Evolutionary conservation across 2,797 vertebrate genomes (phyloP).

Genomic region (Ctenochaetus hawaiiensis): DNA sequence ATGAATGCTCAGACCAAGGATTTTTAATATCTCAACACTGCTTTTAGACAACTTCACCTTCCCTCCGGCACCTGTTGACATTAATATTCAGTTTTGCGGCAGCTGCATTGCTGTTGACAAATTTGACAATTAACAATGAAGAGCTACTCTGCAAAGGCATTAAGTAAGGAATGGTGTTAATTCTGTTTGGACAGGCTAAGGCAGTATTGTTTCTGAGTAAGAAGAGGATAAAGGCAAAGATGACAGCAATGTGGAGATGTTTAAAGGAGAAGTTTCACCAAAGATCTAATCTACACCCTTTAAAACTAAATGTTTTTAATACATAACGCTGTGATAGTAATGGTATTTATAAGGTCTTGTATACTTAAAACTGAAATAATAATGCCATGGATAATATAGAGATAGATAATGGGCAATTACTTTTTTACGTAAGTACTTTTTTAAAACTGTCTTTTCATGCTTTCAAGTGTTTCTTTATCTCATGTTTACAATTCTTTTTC

Average conservation of each 20-base stretch:
- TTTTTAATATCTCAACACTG: conserved; percentile 23
- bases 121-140: conserved; percentile 40
- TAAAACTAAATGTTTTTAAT: conserved; percentile 21
- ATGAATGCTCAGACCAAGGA: conserved; percentile 27
- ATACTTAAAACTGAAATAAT: too few relatives aligned
- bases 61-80: conserved; percentile 17
- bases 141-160: neutral
- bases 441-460: too few relatives aligned
- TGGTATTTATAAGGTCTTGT: neutral
- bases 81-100: conserved; percentile 1
- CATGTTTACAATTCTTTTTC: too few relatives aligned
- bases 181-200: conserved; percentile 39
- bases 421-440: too few relatives aligned
- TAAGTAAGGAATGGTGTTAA: conserved; percentile 13
- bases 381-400: too few relatives aligned
- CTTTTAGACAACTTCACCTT: conserved; percentile 32
- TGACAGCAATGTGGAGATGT: conserved; percentile 21
- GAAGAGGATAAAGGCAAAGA: conserved; percentile 2
- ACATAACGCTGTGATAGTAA: conserved; percentile 4
- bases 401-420: too few relatives aligned
- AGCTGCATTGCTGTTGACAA: conserved; percentile 21
- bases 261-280: conserved; percentile 3
- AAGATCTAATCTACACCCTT: neutral
- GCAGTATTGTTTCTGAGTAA: neutral
- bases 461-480: too few relatives aligned